A percentile compares a stretch with the other conserved stretches of the same genome.
Conservation (phyloP, 2,888 invertebrate genomes). For the Ommatoiulus sabulosus region DNA sequence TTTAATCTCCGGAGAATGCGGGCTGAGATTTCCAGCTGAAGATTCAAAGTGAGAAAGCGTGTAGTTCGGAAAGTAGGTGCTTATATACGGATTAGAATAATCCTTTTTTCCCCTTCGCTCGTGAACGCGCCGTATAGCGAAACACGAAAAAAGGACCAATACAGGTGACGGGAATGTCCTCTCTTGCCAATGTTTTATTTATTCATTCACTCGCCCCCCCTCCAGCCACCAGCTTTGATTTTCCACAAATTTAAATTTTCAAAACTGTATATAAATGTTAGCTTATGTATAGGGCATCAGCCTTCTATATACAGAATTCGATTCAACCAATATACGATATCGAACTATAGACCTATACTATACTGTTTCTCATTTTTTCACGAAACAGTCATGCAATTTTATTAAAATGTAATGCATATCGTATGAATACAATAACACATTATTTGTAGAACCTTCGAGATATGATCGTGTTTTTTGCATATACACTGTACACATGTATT, state of each 20-base stretch:
- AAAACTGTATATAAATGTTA: neutral
- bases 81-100: conserved; percentile 41
- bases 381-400: no score
- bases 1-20: conserved; percentile 32
- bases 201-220: neutral
- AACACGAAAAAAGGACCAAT: neutral
- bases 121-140: neutral
- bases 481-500: no score
- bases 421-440: no score
- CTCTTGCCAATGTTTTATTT: neutral
- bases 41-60: conserved; percentile 40
- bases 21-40: conserved; percentile 21
- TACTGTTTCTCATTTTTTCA: no score
- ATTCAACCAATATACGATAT: no score
- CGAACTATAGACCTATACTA: no score
- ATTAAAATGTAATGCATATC: no score
- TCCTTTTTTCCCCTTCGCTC: conserved; percentile 26
- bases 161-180: neutral
- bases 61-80: conserved; percentile 45
- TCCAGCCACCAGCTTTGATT: neutral
- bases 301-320: no score
- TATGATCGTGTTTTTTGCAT: no score
- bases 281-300: no score
- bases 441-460: no score
- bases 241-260: neutral